Conservation (phyloP, 1,140 invertebrate genomes). For the Drosophila punjabiensis region DNA sequence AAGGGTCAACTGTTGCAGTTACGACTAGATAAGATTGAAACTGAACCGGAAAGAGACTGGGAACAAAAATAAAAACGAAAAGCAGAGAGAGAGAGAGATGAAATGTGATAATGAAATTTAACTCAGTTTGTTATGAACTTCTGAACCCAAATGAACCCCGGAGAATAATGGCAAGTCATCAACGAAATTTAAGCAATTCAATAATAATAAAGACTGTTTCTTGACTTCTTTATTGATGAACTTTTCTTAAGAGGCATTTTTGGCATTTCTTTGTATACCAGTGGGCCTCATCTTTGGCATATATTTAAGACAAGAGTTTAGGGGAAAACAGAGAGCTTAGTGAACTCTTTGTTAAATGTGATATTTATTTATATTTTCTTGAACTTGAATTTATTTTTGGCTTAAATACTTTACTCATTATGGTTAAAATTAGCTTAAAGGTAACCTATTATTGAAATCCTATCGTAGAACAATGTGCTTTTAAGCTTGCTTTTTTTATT, state of each 20-base stretch:
- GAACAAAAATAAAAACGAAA: not conserved
- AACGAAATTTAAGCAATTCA: slow-evolving; percentile 6
- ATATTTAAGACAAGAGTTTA: not conserved
- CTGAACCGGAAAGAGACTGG: not conserved
- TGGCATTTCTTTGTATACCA: slow-evolving; percentile 7
- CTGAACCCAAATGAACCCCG: not conserved
- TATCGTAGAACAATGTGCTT: rapidly evolving
- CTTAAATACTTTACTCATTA: not conserved
- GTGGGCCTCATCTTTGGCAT: not conserved
- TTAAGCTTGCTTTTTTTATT: not conserved
- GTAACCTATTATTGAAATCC: not conserved
- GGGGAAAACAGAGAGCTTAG: not conserved
- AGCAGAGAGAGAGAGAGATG: slow-evolving; percentile 5
- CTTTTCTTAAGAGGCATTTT: slow-evolving; percentile 11
- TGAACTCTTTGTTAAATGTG: not conserved
- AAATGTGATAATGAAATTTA: slow-evolving; percentile 6
- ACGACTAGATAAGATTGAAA: slow-evolving; percentile 9
- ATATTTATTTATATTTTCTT: not conserved
- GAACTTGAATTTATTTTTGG: not conserved
- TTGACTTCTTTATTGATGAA: slow-evolving; percentile 16
- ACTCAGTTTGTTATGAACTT: slow-evolving; percentile 9
- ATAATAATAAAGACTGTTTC: slow-evolving; percentile 16
- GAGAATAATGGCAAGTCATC: slow-evolving; percentile 11
- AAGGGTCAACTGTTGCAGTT: slow-evolving; percentile 54
- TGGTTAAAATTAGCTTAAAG: not conserved